Evolutionary conservation across 2,797 vertebrate genomes (phyloP).

Genomic region (Kryptolebias ocellatus): DNA sequence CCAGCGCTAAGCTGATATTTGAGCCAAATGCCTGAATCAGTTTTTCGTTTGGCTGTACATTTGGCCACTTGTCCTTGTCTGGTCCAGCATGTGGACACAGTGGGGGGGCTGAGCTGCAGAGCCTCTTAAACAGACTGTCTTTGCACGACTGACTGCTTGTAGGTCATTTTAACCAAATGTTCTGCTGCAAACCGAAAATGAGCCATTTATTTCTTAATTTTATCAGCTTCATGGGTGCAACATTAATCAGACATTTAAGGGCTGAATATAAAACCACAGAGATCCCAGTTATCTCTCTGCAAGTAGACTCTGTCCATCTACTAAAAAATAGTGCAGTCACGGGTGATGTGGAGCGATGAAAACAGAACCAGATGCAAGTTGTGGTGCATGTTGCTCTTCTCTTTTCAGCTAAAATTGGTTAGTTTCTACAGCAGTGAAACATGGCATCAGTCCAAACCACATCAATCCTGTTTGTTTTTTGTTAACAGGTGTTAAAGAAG

Average conservation of each 20-base stretch:
- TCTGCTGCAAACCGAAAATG: constrained; percentile 1
- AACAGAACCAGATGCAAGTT: not conserved
- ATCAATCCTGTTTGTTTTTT: not conserved
- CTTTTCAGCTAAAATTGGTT: constrained; percentile 6
- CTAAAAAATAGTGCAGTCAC: not conserved
- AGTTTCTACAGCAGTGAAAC: constrained; percentile 14
- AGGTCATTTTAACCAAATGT: not conserved
- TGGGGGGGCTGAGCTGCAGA: constrained; percentile 7
- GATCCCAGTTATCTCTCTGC: not conserved
- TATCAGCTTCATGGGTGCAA: not conserved
- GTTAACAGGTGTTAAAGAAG: constrained; percentile 39
- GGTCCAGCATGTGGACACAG: constrained; percentile 11
- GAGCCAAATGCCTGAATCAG: not conserved
- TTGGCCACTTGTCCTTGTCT: not conserved
- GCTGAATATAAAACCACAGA: not conserved
- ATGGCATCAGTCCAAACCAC: not conserved
- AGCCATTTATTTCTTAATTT: not conserved
- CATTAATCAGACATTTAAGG: not conserved
- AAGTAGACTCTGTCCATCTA: not conserved
- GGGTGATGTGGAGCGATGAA: not conserved
- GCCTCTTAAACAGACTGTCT: constrained; percentile 14
- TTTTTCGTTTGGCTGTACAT: not conserved
- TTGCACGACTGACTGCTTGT: not conserved
- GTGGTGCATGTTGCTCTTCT: constrained; percentile 13
- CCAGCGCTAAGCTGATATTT: not conserved